Evolutionary conservation across 2,888 invertebrate genomes (phyloP), one percentile per base, ranked within the genome.

Genomic region (Cyaniris semiargus): DNA sequence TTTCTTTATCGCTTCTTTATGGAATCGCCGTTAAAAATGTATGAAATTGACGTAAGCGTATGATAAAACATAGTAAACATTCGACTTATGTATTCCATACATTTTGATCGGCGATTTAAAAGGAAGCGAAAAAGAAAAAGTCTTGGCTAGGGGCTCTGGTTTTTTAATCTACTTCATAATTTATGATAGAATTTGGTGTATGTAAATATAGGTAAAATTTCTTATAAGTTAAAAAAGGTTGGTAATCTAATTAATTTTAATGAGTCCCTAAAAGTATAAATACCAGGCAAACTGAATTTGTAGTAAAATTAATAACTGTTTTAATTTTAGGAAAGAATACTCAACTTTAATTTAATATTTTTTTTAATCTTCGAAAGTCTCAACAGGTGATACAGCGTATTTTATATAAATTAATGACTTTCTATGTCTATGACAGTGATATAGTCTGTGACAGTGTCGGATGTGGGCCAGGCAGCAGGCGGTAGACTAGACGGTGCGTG

Each of bases 401-500:
- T 60, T 23, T 10, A 53, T 60, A 23, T 13, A 21, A 23, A 60
- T 60, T 60, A 8, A 23, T 60, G 13, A 60, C 60, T 60, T 21
- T 60, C 23, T n/a, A n/a, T n/a, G n/a, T n/a, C n/a, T n/a, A n/a
- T n/a, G n/a, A n/a, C n/a, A n/a, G n/a, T n/a, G n/a, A n/a, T n/a
- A 53, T 53, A 53, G 13, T n/a, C 13, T 27, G 66, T 31, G 27
- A 18, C 66, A 66, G 31, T 27, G 27, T 27, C 66, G 66, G 66
- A 66, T 15, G 66, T 66, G 18, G 66, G 66, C 66, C 58, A 8
- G 58, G 58, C 58, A 53, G 44, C 74, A 23, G 58, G 58, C 58
- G 18, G 56, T 70, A 31, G 78, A 27, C 66, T 31, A 76, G 75
- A 70, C 60, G 31, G 79, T 80, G 80, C 79, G 79, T 80, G 80